Base-by-base conservation (phyloP, 2,888 invertebrate genomes). In the Lymantria dispar region DNA sequence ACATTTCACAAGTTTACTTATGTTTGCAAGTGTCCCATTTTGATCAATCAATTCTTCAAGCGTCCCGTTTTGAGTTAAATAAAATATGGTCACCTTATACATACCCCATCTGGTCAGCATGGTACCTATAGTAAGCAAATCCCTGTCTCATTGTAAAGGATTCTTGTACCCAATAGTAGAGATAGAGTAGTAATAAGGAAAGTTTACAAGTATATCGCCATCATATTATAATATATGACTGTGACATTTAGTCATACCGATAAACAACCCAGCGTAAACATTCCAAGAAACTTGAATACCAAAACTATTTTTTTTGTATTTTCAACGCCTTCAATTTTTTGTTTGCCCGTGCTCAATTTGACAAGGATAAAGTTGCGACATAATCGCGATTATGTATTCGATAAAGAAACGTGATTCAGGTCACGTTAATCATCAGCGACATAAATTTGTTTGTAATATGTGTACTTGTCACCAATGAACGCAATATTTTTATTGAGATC, bases 211-310 rank as follows among this genome's bases (percentile, higher is more conserved):
- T 33, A 2, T 10, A 33, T 10, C 33, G 10, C 33, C 33, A 7
- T 33, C 33, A 33, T 47, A 56, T 49, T 52, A 50, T 52, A 56
- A 52, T 52, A 22, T 47, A 46, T 45, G 45, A 59, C 56, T 58
- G 40, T 54, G 47, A 47, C 50, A 50, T 48, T 54, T 54, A 60
- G 59, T 58, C 54, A 60, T 56, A 60, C 39, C 58, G 51, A 58
- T 57, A 56, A 59, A 50, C 60, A 60, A 47, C 52, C 55, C 45
- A 53, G 57, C 52, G 44, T 59, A 52, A 47, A 54, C 45, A 57
- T 68, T 66, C 66, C 63, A 54, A 68, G 62, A 66, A 68, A 53
- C 58, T 52, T 58, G 64, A 67, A 70, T 60, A 67, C 64, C 58
- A 67, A 69, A 40, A 65, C 52, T 42, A 61, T 56, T 60, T 58